Evolutionary conservation across 2,888 invertebrate genomes (phyloP).

Genomic region (Ischnura elegans): DNA sequence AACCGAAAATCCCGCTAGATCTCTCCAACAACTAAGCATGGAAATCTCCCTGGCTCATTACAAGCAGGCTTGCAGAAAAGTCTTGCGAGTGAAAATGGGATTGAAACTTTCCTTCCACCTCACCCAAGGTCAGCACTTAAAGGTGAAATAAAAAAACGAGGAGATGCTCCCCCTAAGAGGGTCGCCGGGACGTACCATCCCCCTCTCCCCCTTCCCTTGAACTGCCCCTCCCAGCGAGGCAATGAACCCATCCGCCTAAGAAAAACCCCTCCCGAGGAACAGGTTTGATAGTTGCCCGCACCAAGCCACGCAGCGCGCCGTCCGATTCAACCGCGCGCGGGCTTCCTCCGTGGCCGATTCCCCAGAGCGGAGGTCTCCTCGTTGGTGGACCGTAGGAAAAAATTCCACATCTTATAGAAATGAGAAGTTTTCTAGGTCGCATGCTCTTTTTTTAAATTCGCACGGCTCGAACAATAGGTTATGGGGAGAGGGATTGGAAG

Average conservation of each 20-base stretch:
- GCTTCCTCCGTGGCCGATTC: neutral
- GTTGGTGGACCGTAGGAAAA: neutral
- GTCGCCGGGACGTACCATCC: constrained; percentile 22
- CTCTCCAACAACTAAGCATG: neutral
- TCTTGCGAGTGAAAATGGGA: neutral
- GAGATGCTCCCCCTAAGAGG: neutral
- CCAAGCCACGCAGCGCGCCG: neutral
- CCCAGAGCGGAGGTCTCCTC: neutral
- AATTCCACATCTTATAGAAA: neutral
- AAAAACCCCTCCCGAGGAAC: constrained; percentile 27
- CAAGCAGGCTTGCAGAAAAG: neutral
- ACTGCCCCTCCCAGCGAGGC: neutral
- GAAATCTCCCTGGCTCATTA: neutral
- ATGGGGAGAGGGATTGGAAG: no score
- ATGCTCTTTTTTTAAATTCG: neutral
- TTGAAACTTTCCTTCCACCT: neutral
- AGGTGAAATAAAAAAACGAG: constrained; percentile 1
- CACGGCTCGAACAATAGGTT: neutral
- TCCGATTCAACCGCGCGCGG: neutral
- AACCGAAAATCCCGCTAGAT: neutral
- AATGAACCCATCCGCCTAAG: neutral
- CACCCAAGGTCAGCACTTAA: neutral
- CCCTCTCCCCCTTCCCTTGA: neutral
- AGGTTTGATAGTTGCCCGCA: constrained; percentile 12
- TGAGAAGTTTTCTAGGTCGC: constrained; percentile 12